These are phyloP conservation scores for Clusia tigrina DNA, from an alignment of 2,888 invertebrate genomes.

Conservation along the genomic window DNA sequence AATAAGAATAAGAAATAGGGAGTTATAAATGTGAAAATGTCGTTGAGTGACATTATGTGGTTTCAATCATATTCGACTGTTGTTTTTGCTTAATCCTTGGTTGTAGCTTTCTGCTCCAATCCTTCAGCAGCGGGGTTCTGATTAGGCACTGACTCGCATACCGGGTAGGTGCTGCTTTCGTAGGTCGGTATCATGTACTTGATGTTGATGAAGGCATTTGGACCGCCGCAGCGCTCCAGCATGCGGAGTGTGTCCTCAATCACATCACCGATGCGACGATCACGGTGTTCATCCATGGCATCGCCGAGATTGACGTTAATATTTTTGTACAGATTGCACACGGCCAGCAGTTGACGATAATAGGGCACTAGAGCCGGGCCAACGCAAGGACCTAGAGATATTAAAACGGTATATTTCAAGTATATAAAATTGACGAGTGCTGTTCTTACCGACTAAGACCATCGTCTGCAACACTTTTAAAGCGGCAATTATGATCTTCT, in stretches of 20 bases:
- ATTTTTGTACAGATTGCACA: conserved; percentile 81
- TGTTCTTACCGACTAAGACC: conserved; percentile 74
- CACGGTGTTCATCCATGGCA: conserved; percentile 85
- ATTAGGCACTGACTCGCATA: no score
- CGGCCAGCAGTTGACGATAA: conserved; percentile 91
- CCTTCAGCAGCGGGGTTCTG: no score
- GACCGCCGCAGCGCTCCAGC: conserved; percentile 90
- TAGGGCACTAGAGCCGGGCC: conserved; percentile 95
- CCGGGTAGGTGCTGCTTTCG: conserved; percentile 75
- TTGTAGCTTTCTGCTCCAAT: no score
- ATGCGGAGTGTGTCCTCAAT: conserved; percentile 92
- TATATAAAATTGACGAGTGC: not conserved
- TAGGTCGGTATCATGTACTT: conserved; percentile 99
- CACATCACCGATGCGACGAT: conserved; percentile 87
- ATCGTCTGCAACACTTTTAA: conserved; percentile 86
- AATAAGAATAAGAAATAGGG: no score
- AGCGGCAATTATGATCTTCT: conserved; percentile 80
- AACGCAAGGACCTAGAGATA: conserved; percentile 67
- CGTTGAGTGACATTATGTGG: no score
- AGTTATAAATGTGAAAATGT: no score
- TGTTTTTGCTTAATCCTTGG: no score
- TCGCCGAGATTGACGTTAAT: conserved; percentile 80
- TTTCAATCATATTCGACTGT: no score
- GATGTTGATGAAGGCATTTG: conserved; percentile 96
- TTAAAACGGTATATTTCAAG: not conserved